Percentiles rank a stretch among this genome's conserved stretches.
phyloP scores from a whole-genome alignment of 2,797 vertebrate species.

The Poeciliopsis presidionis region DNA sequence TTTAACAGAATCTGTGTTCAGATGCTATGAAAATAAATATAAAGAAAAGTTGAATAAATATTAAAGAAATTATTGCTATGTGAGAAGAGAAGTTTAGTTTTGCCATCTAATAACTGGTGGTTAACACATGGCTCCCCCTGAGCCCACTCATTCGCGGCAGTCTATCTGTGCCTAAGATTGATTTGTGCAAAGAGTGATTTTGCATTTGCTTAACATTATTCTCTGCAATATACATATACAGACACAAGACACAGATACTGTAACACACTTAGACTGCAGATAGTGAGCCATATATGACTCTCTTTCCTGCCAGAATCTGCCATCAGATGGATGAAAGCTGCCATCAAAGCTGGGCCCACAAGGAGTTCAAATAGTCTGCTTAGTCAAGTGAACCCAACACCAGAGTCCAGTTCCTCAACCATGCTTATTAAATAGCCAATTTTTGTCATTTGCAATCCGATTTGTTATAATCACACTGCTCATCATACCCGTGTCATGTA shows the following conservation, averaged over 20 bases:
- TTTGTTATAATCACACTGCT: conserved; percentile 78
- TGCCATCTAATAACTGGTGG: conserved; percentile 68
- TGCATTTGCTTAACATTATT: conserved; percentile 53
- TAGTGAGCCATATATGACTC: conserved; percentile 35
- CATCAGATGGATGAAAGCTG: conserved; percentile 78
- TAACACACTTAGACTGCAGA: conserved; percentile 40
- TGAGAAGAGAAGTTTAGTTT: conserved; percentile 62
- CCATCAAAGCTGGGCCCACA: conserved; percentile 76
- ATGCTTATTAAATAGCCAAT: conserved; percentile 75
- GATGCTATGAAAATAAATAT: conserved; percentile 37
- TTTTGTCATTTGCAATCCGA: conserved; percentile 79
- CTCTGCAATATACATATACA: conserved; percentile 13
- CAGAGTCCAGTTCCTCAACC: conserved; percentile 73
- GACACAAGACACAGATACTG: neutral
- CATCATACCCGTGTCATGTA: conserved; percentile 48
- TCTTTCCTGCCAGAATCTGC: conserved; percentile 69
- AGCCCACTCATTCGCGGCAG: conserved; percentile 32
- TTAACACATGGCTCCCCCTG: conserved; percentile 54
- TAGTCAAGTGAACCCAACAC: conserved; percentile 72
- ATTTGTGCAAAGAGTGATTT: conserved; percentile 62
- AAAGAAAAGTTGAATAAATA: conserved; percentile 9
- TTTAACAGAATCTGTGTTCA: conserved; percentile 46
- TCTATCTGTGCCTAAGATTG: conserved; percentile 59
- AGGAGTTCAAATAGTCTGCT: conserved; percentile 76
- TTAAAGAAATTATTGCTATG: conserved; percentile 56